Base-by-base conservation (phyloP, 2,888 invertebrate genomes). In the Eretmocerus hayati region DNA sequence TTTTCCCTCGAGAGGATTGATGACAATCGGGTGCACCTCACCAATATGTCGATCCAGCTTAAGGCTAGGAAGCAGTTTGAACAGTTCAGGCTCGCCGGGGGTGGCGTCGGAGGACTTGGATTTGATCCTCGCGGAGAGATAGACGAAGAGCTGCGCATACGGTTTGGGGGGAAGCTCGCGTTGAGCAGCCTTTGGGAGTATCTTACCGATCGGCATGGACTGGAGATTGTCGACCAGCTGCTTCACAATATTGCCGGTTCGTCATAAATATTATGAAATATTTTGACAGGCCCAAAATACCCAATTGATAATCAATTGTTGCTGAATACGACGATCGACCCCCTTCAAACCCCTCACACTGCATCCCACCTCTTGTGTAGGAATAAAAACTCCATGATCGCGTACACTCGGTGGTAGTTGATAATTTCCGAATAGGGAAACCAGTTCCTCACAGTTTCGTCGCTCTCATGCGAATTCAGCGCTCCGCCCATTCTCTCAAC, bases 121-220 rank as follows among this genome's bases (percentile, higher is more conserved):
- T 43, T 46, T 9, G 46, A 22, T 42, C 15, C 19, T 20, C 15
- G 36, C 23, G 39, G n/a, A 2, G 13, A 35, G 13, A 37, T 36
- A 19, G 52, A 53, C 16, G 45, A 31, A 3, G 19, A 43, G n/a
- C 35, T 42, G 35, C 51, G 52, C 22, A 37, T 16, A 3, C 58
- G 57, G 47, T 59, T 77, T 60, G 78, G 79, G 2, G 75, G 76
- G 56, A 81, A 81, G 60, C 80, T 80, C 80, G 74, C 76, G 2
- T 65, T 79, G 32, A 67, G 70, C 46, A 73, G 73, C 44, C 67
- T 81, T 13, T 66, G 79, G 22, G 70, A 76, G 53, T 81, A 75
- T 58, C 63, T 81, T n/a, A 71, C 72, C 13, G 75, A 75, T 2
- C 72, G 71, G 40, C 78, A 81, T 60, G 79, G 80, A 0, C 59